A percentile compares a stretch with the other conserved stretches of the same genome.
phyloP scores from a whole-genome alignment of 2,113 vertebrate species.

The Poeciliopsis occidentalis region DNA sequence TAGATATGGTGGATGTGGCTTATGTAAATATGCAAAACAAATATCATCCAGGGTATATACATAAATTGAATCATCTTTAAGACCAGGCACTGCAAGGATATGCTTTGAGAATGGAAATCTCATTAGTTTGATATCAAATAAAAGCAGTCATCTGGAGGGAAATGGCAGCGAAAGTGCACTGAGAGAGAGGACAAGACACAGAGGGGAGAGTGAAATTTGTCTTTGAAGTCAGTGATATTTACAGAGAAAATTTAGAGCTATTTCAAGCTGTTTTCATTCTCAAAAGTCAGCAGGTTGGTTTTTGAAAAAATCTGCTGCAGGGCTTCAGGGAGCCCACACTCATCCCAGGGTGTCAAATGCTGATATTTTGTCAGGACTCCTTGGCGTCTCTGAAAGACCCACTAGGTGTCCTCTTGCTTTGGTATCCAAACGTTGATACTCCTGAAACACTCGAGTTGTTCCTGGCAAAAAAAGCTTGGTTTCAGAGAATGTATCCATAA shows the following conservation, averaged over 20 bases:
- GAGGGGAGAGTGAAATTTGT: conserved; percentile 58
- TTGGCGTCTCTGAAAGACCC: neutral
- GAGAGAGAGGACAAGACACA: conserved; percentile 55
- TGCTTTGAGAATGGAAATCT: conserved; percentile 77
- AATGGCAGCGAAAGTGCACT: conserved; percentile 52
- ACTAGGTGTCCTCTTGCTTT: neutral
- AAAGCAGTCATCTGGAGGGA: conserved; percentile 76
- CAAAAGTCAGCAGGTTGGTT: conserved; percentile 35
- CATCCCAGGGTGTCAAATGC: neutral
- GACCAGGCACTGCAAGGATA: conserved; percentile 57
- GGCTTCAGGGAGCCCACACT: conserved; percentile 8
- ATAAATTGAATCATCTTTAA: conserved; percentile 74
- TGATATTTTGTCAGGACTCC: conserved; percentile 5
- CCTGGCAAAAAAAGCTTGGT: neutral
- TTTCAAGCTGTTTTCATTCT: conserved; percentile 55
- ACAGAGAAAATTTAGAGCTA: conserved; percentile 57
- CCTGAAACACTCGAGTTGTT: too few relatives aligned
- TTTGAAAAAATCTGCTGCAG: conserved; percentile 15
- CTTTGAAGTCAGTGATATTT: conserved; percentile 74
- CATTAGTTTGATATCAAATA: conserved; percentile 81
- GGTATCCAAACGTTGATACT: neutral
- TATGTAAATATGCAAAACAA: conserved; percentile 80
- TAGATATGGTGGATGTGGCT: conserved; percentile 70
- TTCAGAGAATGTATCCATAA: neutral
- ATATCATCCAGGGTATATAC: conserved; percentile 73